Evolutionary conservation across 2,888 invertebrate genomes (phyloP).

Genomic region (Tetheella fluctuosa): DNA sequence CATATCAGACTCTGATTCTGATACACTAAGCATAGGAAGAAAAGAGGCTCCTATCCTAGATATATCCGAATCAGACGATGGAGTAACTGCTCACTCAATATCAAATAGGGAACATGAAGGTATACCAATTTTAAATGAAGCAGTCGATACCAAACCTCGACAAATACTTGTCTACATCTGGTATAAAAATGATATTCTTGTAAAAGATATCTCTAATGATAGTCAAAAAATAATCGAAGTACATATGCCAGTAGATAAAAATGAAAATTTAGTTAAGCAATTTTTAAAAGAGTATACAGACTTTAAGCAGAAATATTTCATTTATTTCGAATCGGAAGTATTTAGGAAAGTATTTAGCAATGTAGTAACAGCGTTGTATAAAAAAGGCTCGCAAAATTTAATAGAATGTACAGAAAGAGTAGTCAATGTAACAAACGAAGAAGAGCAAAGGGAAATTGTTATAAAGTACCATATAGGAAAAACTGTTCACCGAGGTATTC

Average conservation of each 20-base stretch:
- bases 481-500: slow-evolving; percentile 1
- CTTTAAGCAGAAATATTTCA: slow-evolving; percentile 14
- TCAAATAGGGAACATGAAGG: slow-evolving; percentile 19
- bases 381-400: background rate
- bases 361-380: background rate
- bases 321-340: slow-evolving; percentile 16
- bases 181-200: slow-evolving; percentile 27
- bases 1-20: too few species aligned
- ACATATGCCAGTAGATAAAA: slow-evolving; percentile 27
- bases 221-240: slow-evolving; percentile 41
- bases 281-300: slow-evolving; percentile 33
- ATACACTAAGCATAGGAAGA: too few species aligned
- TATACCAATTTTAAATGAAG: slow-evolving; percentile 40
- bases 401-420: too few species aligned
- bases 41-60: too few species aligned
- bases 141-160: slow-evolving; percentile 41
- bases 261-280: slow-evolving; percentile 28
- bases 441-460: too few species aligned
- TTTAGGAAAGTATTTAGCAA: slow-evolving; percentile 1
- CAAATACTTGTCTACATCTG: slow-evolving; percentile 38
- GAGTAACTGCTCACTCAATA: too few species aligned
- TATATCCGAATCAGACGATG: too few species aligned
- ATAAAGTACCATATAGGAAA: too few species aligned
- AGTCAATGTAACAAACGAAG: too few species aligned
- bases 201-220: slow-evolving; percentile 29